phyloP scores from a whole-genome alignment of 2,888 invertebrate species.

The Cremastobaeus sp. region DNA sequence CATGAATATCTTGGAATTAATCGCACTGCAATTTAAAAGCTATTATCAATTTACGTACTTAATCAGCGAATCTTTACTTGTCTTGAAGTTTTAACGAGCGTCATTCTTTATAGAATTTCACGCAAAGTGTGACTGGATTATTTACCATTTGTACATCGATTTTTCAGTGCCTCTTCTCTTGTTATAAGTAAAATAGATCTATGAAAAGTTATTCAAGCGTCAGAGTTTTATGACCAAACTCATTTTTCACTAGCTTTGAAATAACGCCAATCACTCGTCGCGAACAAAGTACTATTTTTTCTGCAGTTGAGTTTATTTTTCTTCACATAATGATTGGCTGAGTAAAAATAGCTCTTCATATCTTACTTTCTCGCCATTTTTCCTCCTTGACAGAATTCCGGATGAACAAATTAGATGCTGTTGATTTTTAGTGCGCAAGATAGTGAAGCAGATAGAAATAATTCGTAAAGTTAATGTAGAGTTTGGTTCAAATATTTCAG shows the following conservation, averaged over 20 bases:
- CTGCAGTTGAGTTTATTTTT: no score
- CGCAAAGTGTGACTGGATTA: slow-evolving; percentile 24
- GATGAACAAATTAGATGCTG: background rate
- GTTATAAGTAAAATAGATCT: slow-evolving; percentile 17
- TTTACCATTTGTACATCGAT: slow-evolving; percentile 15
- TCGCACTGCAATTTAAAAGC: slow-evolving; percentile 2
- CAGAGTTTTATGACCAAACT: slow-evolving; percentile 16
- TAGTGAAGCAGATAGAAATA: background rate
- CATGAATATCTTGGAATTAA: slow-evolving; percentile 8
- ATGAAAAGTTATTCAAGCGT: slow-evolving; percentile 21
- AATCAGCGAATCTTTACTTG: slow-evolving; percentile 10
- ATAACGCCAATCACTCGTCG: slow-evolving; percentile 11
- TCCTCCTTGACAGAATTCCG: background rate
- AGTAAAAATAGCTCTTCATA: no score
- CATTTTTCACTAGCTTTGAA: slow-evolving; percentile 6
- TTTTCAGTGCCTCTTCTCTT: slow-evolving; percentile 11
- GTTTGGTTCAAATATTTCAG: slow-evolving; percentile 3
- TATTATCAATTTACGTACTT: slow-evolving; percentile 14
- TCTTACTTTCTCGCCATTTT: background rate
- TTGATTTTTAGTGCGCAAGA: no score
- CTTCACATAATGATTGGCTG: no score
- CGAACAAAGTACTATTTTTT: background rate
- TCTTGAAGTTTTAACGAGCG: slow-evolving; percentile 12
- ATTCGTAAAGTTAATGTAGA: slow-evolving; percentile 1
- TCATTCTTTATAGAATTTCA: slow-evolving; percentile 20